Evolutionary conservation across 1,140 invertebrate genomes (phyloP).

Genomic region (Cotesia chilonis): DNA sequence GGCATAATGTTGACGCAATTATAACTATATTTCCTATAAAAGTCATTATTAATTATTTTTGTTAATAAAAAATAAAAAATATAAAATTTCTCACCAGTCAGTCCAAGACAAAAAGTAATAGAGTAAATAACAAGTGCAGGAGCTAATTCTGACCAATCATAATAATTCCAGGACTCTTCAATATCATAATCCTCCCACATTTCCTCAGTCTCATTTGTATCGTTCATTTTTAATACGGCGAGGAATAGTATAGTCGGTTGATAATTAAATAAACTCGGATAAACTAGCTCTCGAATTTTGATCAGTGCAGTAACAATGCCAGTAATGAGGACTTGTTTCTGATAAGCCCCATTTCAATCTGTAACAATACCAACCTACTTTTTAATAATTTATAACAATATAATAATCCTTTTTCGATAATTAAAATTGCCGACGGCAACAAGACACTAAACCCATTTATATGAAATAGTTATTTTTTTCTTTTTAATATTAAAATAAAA

Average conservation of each 20-base stretch:
- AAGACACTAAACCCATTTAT: too few species aligned
- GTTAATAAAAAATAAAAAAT: too few species aligned
- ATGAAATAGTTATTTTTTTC: too few species aligned
- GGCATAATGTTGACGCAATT: slow-evolving; percentile 67
- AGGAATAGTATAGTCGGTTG: not conserved
- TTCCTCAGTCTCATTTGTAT: slow-evolving; percentile 44
- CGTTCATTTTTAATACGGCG: slow-evolving; percentile 24
- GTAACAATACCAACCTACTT: too few species aligned
- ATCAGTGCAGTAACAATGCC: not conserved
- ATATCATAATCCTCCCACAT: slow-evolving; percentile 61
- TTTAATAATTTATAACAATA: too few species aligned
- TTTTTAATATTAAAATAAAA: too few species aligned
- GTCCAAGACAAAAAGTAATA: slow-evolving; percentile 71
- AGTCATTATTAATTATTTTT: slow-evolving; percentile 8
- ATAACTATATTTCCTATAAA: slow-evolving; percentile 57
- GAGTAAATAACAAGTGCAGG: slow-evolving; percentile 72
- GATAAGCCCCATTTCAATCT: too few species aligned
- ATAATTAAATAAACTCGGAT: too few species aligned
- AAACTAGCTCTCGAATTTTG: not conserved
- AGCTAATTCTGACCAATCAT: slow-evolving; percentile 69
- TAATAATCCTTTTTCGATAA: too few species aligned
- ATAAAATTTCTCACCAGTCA: slow-evolving; percentile 67
- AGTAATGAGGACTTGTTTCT: not conserved
- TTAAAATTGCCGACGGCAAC: too few species aligned
- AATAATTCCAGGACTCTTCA: slow-evolving; percentile 57